Conservation (phyloP, 2,113 vertebrate species). For the Stercorarius parasiticus region DNA sequence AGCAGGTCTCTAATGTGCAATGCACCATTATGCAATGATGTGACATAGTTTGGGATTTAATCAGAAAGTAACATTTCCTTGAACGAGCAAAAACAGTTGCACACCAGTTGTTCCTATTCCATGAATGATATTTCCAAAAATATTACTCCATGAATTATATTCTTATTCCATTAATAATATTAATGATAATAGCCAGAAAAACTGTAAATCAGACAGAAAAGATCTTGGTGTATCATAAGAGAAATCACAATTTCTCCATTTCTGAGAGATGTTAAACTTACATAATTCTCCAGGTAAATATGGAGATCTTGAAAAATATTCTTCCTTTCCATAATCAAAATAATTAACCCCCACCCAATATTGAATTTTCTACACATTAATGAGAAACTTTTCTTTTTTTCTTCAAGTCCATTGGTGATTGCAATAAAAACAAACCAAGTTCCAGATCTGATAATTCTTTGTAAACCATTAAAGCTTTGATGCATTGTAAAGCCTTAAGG, state of each 20-base stretch:
- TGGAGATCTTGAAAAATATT: not conserved
- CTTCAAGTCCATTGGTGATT: not conserved
- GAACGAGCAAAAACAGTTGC: not conserved
- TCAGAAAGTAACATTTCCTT: not conserved
- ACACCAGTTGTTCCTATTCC: not conserved
- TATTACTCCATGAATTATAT: not conserved
- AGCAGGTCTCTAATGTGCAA: not conserved
- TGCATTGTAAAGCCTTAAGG: not conserved
- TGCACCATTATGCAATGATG: not conserved
- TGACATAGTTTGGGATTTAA: not conserved
- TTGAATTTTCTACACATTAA: not conserved
- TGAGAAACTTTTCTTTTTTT: not conserved
- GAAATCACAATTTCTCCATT: not conserved
- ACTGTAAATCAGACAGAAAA: not conserved
- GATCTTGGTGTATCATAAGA: not conserved
- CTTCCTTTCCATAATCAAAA: not conserved
- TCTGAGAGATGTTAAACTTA: not conserved
- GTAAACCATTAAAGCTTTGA: not conserved
- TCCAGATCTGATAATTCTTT: not conserved
- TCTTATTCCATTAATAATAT: not conserved
- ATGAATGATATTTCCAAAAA: constrained; percentile 25
- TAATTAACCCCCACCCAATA: not conserved
- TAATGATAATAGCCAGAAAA: not conserved
- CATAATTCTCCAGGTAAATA: not conserved
- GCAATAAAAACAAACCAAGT: not conserved